Conservation (phyloP, 2,113 vertebrate genomes). For the Globicephala melas region DNA sequence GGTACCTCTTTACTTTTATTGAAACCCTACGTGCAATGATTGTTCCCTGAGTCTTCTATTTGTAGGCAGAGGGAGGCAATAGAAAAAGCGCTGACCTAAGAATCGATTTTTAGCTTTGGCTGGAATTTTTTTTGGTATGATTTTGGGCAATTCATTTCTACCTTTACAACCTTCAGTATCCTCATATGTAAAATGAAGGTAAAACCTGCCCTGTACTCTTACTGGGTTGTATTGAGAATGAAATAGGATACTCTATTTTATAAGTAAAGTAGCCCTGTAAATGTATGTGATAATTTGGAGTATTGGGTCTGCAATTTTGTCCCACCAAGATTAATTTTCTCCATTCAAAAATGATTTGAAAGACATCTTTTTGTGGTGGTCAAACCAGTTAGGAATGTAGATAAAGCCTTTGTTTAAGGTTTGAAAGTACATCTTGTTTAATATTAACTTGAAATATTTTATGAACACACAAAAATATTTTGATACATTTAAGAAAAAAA, state of each 20-base stretch:
- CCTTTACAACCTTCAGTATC: neutral
- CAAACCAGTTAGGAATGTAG: neutral
- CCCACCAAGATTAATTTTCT: neutral
- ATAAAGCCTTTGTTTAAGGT: neutral
- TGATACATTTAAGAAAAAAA: neutral
- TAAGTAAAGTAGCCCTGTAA: neutral
- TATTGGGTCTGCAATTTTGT: neutral
- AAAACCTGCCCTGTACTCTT: neutral
- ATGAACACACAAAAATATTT: neutral
- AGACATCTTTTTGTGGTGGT: neutral
- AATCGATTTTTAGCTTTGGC: neutral
- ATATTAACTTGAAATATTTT: neutral
- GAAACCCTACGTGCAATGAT: neutral
- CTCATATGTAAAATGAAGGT: neutral
- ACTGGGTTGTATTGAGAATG: neutral
- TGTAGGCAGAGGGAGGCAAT: neutral
- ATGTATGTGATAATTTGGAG: neutral
- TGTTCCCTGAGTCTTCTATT: neutral
- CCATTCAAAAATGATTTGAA: slow-evolving; percentile 1
- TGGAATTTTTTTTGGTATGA: neutral
- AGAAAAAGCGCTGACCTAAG: neutral
- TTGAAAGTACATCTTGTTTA: neutral
- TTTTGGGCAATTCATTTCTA: neutral
- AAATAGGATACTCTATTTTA: neutral
- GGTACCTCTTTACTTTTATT: neutral